A percentile compares a stretch with the other conserved stretches of the same genome.
Conservation (phyloP, 2,797 vertebrate genomes). For the Phylloscopus collybita region DNA sequence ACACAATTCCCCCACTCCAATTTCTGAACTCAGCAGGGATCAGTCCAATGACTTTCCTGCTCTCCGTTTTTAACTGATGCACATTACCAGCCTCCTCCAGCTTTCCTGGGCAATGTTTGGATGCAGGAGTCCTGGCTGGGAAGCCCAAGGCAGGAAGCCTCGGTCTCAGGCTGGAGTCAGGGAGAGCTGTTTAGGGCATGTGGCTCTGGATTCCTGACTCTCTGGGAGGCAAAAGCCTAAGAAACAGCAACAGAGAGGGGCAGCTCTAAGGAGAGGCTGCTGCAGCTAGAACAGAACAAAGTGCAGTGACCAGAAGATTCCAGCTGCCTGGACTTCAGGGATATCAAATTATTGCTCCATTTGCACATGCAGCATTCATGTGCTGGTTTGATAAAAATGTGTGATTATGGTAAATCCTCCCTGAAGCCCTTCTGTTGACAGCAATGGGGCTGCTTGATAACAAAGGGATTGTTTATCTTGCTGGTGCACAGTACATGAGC, state of each 20-base stretch:
- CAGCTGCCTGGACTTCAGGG: neutral
- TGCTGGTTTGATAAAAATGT: neutral
- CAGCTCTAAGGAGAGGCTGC: neutral
- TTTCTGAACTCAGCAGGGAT: neutral
- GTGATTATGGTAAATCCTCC: neutral
- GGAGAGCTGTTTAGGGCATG: neutral
- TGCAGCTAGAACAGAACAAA: neutral
- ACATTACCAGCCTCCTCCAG: neutral
- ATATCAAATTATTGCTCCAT: neutral
- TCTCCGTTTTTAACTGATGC: neutral
- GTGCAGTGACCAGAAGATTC: neutral
- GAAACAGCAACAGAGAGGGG: neutral
- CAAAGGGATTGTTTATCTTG: slow-evolving; percentile 43
- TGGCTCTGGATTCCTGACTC: neutral
- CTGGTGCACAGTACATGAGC: neutral
- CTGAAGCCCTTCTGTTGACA: neutral
- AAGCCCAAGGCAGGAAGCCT: neutral
- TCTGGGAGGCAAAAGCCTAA: neutral
- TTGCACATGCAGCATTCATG: accelerated
- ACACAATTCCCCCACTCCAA: accelerated
- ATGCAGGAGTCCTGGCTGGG: neutral
- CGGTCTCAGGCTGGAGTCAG: neutral
- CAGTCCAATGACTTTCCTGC: neutral
- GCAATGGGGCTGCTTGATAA: slow-evolving; percentile 21
- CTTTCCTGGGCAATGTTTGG: neutral